Percentiles rank a stretch among this genome's conserved stretches.
phyloP scores from a whole-genome alignment of 2,797 vertebrate genomes.

The Xerus rutilus region DNA sequence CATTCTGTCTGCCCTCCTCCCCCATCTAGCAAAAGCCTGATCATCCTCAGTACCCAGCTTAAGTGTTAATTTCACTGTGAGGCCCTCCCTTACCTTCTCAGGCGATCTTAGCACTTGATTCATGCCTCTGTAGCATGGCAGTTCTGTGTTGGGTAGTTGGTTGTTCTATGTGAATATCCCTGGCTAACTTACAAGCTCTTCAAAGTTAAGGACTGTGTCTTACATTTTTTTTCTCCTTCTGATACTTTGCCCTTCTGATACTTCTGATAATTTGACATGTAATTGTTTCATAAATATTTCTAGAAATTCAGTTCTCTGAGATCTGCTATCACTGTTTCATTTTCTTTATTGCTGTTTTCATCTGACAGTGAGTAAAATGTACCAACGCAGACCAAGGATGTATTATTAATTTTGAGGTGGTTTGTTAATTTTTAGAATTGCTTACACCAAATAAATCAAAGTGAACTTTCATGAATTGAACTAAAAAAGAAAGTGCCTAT shows the following conservation, averaged over 20 bases:
- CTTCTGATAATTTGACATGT: background rate
- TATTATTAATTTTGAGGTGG: background rate
- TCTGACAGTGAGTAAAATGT: background rate
- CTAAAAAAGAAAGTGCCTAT: constrained; percentile 2
- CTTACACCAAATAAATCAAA: constrained; percentile 23
- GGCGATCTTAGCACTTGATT: rapidly evolving
- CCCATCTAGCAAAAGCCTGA: background rate
- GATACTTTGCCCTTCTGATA: background rate
- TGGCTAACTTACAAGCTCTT: background rate
- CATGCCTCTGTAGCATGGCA: background rate
- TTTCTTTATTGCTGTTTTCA: constrained; percentile 44
- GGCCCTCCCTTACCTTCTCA: background rate
- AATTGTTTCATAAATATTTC: constrained; percentile 53
- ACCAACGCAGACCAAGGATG: background rate
- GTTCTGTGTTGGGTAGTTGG: background rate
- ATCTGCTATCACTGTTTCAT: background rate
- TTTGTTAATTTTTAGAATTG: constrained; percentile 43
- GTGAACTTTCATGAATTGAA: background rate
- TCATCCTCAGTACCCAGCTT: background rate
- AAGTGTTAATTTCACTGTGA: background rate
- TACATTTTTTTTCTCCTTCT: background rate
- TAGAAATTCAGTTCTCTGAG: constrained; percentile 22
- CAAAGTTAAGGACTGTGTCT: background rate
- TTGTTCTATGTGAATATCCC: background rate
- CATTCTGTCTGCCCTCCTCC: background rate